Evolutionary conservation across 2,888 invertebrate genomes (phyloP).

Genomic region (Lithophane leautieri): DNA sequence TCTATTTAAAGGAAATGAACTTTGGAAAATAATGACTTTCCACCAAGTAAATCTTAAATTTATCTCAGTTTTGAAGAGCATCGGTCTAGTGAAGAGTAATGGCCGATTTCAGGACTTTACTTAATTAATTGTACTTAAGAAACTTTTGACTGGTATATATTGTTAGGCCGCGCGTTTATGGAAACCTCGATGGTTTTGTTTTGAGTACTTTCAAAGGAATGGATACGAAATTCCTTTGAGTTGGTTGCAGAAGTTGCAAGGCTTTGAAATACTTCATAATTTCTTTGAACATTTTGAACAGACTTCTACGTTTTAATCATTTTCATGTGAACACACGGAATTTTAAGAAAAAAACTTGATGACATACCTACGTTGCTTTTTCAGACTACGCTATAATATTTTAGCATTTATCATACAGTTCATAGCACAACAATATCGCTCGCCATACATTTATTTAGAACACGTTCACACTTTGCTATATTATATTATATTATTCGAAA

Average conservation of each 20-base stretch:
- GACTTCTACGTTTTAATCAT: background rate
- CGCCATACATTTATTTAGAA: no score
- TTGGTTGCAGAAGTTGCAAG: slow-evolving; percentile 26
- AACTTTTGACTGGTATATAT: slow-evolving; percentile 62
- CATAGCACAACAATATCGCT: no score
- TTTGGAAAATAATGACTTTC: slow-evolving; percentile 72
- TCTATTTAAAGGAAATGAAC: slow-evolving; percentile 65
- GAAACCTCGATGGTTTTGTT: slow-evolving; percentile 46
- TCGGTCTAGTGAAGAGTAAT: slow-evolving; percentile 67
- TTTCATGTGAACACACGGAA: background rate
- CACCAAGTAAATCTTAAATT: slow-evolving; percentile 71
- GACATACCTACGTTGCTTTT: no score
- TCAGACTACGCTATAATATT: no score
- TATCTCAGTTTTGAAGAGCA: slow-evolving; percentile 71
- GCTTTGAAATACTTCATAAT: slow-evolving; percentile 26
- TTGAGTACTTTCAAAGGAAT: slow-evolving; percentile 45
- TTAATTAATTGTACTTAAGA: slow-evolving; percentile 63
- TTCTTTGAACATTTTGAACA: background rate
- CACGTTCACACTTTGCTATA: no score
- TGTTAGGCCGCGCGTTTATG: slow-evolving; percentile 33
- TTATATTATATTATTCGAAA: no score
- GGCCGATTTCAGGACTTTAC: slow-evolving; percentile 53
- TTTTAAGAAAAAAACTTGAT: no score
- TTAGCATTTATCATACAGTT: no score
- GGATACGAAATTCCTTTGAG: slow-evolving; percentile 36